These are phyloP conservation scores for Rugalucina vietnamica DNA, from an alignment of 2,888 invertebrate genomes.

Conservation along the genomic window DNA sequence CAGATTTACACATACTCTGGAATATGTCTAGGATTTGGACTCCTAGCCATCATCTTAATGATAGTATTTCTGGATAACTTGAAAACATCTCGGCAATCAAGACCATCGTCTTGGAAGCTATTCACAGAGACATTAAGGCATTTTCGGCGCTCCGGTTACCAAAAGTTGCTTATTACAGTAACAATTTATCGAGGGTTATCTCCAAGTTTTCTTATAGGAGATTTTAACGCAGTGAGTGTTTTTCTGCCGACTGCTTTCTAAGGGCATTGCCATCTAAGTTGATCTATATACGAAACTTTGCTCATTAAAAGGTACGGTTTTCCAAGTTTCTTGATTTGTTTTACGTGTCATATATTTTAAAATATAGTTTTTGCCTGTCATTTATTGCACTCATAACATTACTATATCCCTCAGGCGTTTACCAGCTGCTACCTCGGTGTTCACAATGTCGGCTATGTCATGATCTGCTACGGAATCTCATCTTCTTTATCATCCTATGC, in stretches of 20 bases:
- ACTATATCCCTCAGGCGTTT: background rate
- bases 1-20: background rate
- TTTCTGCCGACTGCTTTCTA: too few species aligned
- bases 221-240: background rate
- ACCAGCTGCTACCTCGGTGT: background rate
- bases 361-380: too few species aligned
- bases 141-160: background rate
- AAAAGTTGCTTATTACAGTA: background rate
- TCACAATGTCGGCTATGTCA: background rate
- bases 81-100: background rate
- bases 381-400: too few species aligned
- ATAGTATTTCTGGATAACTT: background rate
- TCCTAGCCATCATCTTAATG: background rate
- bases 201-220: background rate
- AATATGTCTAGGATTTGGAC: background rate
- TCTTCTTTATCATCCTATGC: background rate
- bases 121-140: background rate
- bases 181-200: background rate
- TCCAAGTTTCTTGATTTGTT: too few species aligned
- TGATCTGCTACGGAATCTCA: background rate
- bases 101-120: background rate
- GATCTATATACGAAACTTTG: too few species aligned
- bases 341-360: too few species aligned
- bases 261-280: too few species aligned
- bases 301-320: too few species aligned